Conservation (phyloP, 1,140 invertebrate genomes). For the Rhyacophila brunnea region DNA sequence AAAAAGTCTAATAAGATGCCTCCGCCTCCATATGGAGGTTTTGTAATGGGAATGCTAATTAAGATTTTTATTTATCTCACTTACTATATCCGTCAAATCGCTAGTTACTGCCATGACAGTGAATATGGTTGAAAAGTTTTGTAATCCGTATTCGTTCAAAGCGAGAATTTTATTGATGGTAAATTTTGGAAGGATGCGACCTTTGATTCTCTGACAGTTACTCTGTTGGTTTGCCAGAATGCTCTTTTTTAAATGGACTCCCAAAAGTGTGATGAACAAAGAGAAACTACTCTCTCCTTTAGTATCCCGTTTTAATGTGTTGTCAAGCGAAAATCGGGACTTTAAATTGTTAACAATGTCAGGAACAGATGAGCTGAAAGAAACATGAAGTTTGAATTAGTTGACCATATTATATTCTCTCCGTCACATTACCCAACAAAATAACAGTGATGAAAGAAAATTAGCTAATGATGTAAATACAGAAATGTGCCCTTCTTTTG, state of each 20-base stretch:
- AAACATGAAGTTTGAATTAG: too few relatives aligned
- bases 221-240: constrained; percentile 12
- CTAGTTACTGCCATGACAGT: constrained; percentile 29
- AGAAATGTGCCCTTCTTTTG: too few relatives aligned
- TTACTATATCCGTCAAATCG: constrained; percentile 26
- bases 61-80: too few relatives aligned
- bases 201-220: constrained; percentile 33
- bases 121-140: constrained; percentile 28
- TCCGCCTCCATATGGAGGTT: too few relatives aligned
- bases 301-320: constrained; percentile 13
- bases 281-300: constrained; percentile 30
- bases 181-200: constrained; percentile 32
- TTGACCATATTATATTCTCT: too few relatives aligned
- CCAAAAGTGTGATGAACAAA: constrained; percentile 23
- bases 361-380: constrained; percentile 25
- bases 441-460: too few relatives aligned
- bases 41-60: too few relatives aligned
- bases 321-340: constrained; percentile 9
- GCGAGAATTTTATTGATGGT: constrained; percentile 29
- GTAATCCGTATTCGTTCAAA: constrained; percentile 29
- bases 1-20: too few relatives aligned
- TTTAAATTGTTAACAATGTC: constrained; percentile 25
- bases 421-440: too few relatives aligned
- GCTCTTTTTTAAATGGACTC: constrained; percentile 26
- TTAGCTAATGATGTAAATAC: too few relatives aligned